These are phyloP conservation scores for Gastrophysa polygoni DNA, from an alignment of 2,888 invertebrate genomes.

Conservation along the genomic window DNA sequence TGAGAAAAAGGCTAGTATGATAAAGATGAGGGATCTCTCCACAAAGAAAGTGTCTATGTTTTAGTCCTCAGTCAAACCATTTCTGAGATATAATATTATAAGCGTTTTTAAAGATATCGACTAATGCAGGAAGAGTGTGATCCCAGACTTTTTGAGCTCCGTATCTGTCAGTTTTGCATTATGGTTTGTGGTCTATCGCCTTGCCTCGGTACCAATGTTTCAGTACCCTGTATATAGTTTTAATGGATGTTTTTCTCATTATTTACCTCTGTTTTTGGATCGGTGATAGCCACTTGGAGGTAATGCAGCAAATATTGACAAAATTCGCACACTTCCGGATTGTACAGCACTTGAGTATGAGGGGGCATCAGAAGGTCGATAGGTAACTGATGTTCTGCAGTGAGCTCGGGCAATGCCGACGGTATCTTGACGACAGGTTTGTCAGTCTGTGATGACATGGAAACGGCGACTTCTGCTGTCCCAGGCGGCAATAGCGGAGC, in stretches of 20 bases:
- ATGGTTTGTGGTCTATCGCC: too few species aligned
- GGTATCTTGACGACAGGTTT: constrained; percentile 18
- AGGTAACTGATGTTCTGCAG: constrained; percentile 56
- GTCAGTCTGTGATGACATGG: neutral
- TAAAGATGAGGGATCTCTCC: too few species aligned
- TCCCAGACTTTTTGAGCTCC: too few species aligned
- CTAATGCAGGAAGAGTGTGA: too few species aligned
- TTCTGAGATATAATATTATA: too few species aligned
- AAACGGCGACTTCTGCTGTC: constrained; percentile 19
- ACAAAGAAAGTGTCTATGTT: too few species aligned
- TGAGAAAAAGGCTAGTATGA: too few species aligned
- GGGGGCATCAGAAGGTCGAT: constrained; percentile 61
- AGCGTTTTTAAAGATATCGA: too few species aligned
- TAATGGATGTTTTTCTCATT: constrained; percentile 51
- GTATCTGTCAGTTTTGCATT: too few species aligned
- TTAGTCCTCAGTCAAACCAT: too few species aligned
- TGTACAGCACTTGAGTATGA: constrained; percentile 51
- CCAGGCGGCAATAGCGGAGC: constrained; percentile 28
- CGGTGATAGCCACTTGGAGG: constrained; percentile 74
- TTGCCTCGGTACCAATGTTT: too few species aligned
- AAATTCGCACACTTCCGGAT: constrained; percentile 70
- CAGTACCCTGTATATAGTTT: too few species aligned
- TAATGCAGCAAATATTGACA: constrained; percentile 85
- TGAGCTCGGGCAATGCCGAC: neutral
- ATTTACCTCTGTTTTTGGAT: constrained; percentile 71